Evolutionary conservation across 2,888 invertebrate species (phyloP), one percentile per base, ranked within the genome.

Genomic region (Epinotia ramella): DNA sequence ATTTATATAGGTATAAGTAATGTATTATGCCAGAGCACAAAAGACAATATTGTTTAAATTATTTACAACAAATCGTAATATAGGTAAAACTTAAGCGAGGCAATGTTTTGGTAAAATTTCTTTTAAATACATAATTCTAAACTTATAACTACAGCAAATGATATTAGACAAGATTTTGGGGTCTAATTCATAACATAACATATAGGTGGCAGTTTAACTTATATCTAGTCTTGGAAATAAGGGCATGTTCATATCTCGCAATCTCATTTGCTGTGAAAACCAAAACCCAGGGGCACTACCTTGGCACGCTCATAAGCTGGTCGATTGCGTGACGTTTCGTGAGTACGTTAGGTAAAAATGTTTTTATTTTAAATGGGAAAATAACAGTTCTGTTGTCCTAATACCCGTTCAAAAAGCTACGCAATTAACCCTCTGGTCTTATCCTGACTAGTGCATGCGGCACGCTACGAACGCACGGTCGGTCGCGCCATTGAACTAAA

Each of bases 81-180:
- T 62, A 71, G 65, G 66, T 89, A 88, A 89, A 93, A 91, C 89
- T 87, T 92, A 93, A 91, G 94, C 94, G 94, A 94, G 94, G 94
- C 94, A 92, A 84, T 90, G 87, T 91, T 94, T 94, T 94, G 94
- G 94, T 94, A 94, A 92, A 90, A 89, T 87, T 90, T 89, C 85
- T 88, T 89, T 89, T 87, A 90, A 90, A 90, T 89, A 89, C 85
- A 89, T 89, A 89, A 90, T 78, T 85, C 85, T 89, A 84, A 84
- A 82, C 82, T 84, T 84, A 88, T 68, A 84, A 83, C 81, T 87
- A 86, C 84, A 86, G 80, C 81, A 82, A 83, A 76, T 33, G 44
- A 74, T 28, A 46, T 60, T 40, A 70, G 40, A 72, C 53, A 75
- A 70, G 60, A 60, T 66, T 11, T 71, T 71, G 53, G 6, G 63